A percentile compares a stretch with the other conserved stretches of the same genome.
Evolutionary conservation across 2,797 vertebrate genomes (phyloP).

Genomic region (Ispidina picta): DNA sequence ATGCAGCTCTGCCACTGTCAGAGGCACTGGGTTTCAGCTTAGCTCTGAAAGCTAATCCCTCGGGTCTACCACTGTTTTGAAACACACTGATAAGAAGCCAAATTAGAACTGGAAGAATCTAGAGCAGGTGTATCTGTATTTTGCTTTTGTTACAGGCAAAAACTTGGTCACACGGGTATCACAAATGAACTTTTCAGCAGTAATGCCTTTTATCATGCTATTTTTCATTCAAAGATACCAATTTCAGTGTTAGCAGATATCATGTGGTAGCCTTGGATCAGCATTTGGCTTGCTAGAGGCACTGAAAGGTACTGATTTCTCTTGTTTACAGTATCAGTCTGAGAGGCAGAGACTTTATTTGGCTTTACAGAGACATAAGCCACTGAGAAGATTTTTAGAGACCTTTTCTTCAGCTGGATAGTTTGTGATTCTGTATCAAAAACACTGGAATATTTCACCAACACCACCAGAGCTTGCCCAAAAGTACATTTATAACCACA

Average conservation of each 20-base stretch:
- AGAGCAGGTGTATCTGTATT: background rate
- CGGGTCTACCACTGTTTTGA: background rate
- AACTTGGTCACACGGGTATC: background rate
- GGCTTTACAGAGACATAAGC: background rate
- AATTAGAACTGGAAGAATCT: background rate
- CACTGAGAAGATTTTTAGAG: background rate
- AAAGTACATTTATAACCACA: background rate
- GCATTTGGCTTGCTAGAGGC: background rate
- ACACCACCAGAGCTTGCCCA: background rate
- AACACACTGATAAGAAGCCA: background rate
- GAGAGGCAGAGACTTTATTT: background rate
- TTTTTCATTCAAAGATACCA: background rate
- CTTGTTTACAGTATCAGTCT: background rate
- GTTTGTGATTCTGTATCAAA: background rate
- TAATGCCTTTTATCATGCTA: background rate
- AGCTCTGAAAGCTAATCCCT: background rate
- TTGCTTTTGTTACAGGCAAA: background rate
- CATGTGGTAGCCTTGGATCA: background rate
- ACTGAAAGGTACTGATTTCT: background rate
- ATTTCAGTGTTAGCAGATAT: background rate
- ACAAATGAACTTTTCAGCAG: background rate
- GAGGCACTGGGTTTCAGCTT: background rate
- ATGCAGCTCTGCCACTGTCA: slow-evolving; percentile 14
- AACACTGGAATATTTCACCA: background rate
- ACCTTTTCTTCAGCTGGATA: background rate